Evolutionary conservation across 2,888 invertebrate genomes (phyloP).

Genomic region (Himalopsyche tibetana): DNA sequence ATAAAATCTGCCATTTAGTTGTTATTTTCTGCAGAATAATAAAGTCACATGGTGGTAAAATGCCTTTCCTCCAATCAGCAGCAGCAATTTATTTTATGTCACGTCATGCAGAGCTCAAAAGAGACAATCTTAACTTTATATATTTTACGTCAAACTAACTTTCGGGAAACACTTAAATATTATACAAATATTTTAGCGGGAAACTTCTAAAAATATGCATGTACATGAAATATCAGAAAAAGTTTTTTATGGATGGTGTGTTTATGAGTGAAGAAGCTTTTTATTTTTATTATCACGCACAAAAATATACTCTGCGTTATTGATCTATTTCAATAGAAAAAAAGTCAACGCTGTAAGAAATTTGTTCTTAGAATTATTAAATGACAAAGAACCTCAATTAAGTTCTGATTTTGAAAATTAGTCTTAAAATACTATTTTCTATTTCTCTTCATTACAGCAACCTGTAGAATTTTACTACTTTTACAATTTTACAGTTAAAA

Average conservation of each 20-base stretch:
- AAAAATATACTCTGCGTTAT: no score
- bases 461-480: no score
- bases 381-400: no score
- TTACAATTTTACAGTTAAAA: no score
- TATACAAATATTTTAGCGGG: not conserved
- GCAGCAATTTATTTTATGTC: slow-evolving; percentile 44
- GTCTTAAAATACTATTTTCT: no score
- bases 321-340: no score
- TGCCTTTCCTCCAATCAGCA: slow-evolving; percentile 51
- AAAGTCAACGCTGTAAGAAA: no score
- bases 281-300: not conserved
- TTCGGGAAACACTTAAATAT: not conserved
- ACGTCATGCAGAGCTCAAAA: slow-evolving; percentile 53
- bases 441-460: no score
- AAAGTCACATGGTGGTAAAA: not conserved
- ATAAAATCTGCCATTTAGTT: no score
- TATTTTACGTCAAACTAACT: not conserved
- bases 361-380: no score
- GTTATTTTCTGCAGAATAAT: no score
- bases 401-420: no score
- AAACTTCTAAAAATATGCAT: not conserved
- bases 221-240: not conserved
- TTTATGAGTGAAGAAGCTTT: not conserved
- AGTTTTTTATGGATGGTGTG: slow-evolving; percentile 16
- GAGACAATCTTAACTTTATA: slow-evolving; percentile 16